These are phyloP conservation scores for Exocentrus adspersus DNA, from an alignment of 2,888 invertebrate species.

Conservation along the genomic window DNA sequence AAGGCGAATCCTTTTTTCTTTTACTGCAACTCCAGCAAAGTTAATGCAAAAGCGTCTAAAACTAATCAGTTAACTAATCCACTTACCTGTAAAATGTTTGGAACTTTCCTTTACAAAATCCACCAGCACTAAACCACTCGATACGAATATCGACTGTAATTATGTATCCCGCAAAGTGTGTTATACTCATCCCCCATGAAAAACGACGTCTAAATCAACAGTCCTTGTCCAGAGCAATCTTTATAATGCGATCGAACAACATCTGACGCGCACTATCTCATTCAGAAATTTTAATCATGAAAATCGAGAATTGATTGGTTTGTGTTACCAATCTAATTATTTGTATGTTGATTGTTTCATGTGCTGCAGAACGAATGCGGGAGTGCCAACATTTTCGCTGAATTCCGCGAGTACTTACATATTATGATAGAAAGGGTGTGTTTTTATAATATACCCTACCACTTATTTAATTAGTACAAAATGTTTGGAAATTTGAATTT, in stretches of 20 bases:
- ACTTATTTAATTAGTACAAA: too few relatives aligned
- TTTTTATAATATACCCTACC: too few relatives aligned
- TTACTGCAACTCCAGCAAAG: background rate
- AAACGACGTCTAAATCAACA: slow-evolving; percentile 40
- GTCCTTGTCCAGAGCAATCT: slow-evolving; percentile 42
- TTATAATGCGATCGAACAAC: slow-evolving; percentile 46
- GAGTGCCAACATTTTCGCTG: too few relatives aligned
- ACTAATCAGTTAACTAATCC: slow-evolving; percentile 2
- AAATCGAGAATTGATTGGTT: slow-evolving; percentile 33
- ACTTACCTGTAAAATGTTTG: slow-evolving; percentile 7
- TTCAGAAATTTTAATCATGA: slow-evolving; percentile 39
- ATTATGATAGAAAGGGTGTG: too few relatives aligned
- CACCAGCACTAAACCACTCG: slow-evolving; percentile 9
- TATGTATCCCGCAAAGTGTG: slow-evolving; percentile 3
- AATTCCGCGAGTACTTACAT: too few relatives aligned
- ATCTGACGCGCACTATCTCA: slow-evolving; percentile 37
- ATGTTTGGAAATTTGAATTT: too few relatives aligned
- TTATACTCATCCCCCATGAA: slow-evolving; percentile 37
- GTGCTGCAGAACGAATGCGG: background rate
- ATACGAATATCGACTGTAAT: background rate
- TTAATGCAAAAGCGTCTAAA: background rate
- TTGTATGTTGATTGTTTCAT: background rate
- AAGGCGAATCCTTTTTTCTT: background rate
- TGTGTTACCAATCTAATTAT: slow-evolving; percentile 1
- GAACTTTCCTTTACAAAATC: background rate